A percentile compares a stretch with the other conserved stretches of the same genome.
phyloP scores from a whole-genome alignment of 2,113 vertebrate species.

The Vulpes lagopus region DNA sequence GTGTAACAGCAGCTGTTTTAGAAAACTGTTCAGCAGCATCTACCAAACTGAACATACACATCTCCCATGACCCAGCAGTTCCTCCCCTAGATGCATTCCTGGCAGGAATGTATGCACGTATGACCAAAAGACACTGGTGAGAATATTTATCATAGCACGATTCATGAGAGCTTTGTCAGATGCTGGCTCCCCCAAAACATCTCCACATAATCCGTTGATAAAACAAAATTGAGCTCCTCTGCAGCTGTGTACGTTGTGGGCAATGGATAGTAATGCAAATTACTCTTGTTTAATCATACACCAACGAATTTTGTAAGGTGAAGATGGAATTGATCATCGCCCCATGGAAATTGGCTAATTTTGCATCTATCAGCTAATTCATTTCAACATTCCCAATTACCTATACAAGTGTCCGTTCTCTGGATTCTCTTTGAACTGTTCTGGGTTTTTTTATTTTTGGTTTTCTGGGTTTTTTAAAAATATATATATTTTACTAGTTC shows the following conservation, averaged over 20 bases:
- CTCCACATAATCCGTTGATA: not conserved
- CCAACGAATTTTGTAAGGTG: not conserved
- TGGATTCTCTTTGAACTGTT: not conserved
- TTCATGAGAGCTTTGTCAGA: not conserved
- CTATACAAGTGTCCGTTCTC: not conserved
- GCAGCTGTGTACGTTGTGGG: not conserved
- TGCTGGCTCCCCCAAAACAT: not conserved
- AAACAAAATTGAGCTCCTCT: not conserved
- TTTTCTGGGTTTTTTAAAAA: not conserved
- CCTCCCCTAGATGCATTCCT: not conserved
- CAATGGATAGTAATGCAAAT: not conserved
- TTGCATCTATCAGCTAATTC: not conserved
- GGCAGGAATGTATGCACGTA: not conserved
- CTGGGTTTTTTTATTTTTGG: not conserved
- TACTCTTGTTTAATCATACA: not conserved
- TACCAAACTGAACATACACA: not conserved
- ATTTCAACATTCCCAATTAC: not conserved
- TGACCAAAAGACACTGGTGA: not conserved
- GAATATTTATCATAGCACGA: not conserved
- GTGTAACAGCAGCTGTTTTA: not conserved
- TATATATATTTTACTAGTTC: not conserved
- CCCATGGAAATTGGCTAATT: not conserved
- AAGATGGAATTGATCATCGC: slow-evolving; percentile 19
- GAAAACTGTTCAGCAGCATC: not conserved
- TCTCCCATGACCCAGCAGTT: not conserved